Conservation (phyloP, 2,797 vertebrate species). For the Tapirus indicus region DNA sequence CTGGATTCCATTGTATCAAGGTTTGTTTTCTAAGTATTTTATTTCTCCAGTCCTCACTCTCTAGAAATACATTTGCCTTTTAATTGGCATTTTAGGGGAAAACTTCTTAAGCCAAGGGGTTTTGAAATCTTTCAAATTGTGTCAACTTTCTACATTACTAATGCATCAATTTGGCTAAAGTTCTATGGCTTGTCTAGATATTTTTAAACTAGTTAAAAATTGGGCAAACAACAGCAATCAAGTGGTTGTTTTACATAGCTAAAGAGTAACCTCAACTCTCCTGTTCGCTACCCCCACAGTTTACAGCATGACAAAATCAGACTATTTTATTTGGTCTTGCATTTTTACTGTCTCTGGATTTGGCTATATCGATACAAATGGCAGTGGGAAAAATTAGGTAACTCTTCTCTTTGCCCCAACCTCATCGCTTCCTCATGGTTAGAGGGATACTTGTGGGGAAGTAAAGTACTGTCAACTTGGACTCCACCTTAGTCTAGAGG, state of each 20-base stretch:
- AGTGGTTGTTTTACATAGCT: not conserved
- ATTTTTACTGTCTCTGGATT: not conserved
- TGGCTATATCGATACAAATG: not conserved
- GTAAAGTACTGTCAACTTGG: not conserved
- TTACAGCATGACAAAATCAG: not conserved
- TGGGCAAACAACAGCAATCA: not conserved
- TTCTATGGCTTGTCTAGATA: not conserved
- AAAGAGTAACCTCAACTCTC: not conserved
- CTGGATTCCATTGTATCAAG: not conserved
- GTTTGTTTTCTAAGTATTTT: not conserved
- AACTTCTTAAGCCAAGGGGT: not conserved
- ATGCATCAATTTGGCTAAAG: not conserved
- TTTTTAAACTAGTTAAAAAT: slow-evolving; percentile 41
- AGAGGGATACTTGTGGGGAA: not conserved
- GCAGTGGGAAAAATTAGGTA: not conserved
- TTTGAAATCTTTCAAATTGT: slow-evolving; percentile 22
- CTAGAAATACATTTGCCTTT: not conserved
- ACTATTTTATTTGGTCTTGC: not conserved
- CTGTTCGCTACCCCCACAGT: not conserved
- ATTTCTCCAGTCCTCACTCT: not conserved
- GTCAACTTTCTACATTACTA: not conserved
- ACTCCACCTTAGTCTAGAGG: not conserved
- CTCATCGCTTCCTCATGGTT: not conserved
- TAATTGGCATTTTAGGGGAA: not conserved
- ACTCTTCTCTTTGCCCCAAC: not conserved